phyloP scores from a whole-genome alignment of 2,888 invertebrate genomes.

The Atherix ibis region DNA sequence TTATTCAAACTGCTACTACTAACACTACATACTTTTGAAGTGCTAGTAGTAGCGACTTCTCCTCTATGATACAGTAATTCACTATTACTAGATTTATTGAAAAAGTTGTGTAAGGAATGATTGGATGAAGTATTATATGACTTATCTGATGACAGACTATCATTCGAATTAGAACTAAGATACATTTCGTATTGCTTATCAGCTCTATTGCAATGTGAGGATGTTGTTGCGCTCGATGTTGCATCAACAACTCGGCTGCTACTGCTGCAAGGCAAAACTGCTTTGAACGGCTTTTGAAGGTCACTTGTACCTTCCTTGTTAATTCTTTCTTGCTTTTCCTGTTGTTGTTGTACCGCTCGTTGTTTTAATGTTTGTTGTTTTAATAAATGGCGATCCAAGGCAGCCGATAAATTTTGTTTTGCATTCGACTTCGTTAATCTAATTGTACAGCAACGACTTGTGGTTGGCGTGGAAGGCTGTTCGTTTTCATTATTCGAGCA shows the following conservation, averaged over 20 bases:
- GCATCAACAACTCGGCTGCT: not conserved
- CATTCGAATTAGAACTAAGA: constrained; percentile 28
- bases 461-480: constrained; percentile 25
- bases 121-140: constrained; percentile 16
- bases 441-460: constrained; percentile 26
- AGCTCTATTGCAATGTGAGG: constrained; percentile 6
- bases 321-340: not conserved
- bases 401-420: constrained; percentile 28
- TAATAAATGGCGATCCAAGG: constrained; percentile 14
- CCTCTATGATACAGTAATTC: not conserved
- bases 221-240: constrained; percentile 15
- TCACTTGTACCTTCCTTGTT: constrained; percentile 1
- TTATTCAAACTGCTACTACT: constrained; percentile 6
- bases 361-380: constrained; percentile 3
- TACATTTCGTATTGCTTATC: constrained; percentile 14
- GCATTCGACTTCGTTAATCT: constrained; percentile 31
- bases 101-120: constrained; percentile 15
- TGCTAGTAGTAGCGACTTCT: constrained; percentile 8
- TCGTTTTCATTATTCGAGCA: too few species aligned
- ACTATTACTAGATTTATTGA: constrained; percentile 10
- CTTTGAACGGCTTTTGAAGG: too few species aligned
- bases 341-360: not conserved
- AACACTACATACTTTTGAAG: constrained; percentile 4
- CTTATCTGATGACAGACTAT: constrained; percentile 19
- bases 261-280: too few species aligned